Conservation (phyloP, 2,888 invertebrate species). For the Hydriomena furcata region DNA sequence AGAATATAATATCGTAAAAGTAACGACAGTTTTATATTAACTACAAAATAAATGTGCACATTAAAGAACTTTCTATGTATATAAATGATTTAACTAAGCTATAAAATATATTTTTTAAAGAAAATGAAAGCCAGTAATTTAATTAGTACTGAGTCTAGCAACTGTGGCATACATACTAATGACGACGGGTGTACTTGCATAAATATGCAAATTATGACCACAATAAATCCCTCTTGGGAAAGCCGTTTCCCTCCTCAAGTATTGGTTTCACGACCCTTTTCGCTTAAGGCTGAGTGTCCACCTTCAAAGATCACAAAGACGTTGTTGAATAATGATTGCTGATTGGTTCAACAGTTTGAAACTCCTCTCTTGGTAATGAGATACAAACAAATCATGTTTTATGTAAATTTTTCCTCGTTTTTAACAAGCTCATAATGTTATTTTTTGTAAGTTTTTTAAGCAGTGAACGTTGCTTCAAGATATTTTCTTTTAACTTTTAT, state of each 20-base stretch:
- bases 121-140: constrained; percentile 32
- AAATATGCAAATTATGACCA: constrained; percentile 53
- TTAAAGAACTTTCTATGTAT: background rate
- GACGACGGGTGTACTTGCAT: constrained; percentile 42
- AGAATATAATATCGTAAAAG: too few species aligned
- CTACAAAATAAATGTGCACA: too few species aligned
- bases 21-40: too few species aligned
- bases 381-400: constrained; percentile 30
- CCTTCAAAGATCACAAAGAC: constrained; percentile 39
- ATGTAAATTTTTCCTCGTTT: constrained; percentile 16
- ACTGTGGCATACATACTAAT: constrained; percentile 44
- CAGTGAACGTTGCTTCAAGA: too few species aligned
- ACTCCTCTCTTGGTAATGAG: constrained; percentile 28
- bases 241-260: constrained; percentile 47
- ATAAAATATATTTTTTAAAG: constrained; percentile 14
- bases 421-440: constrained; percentile 2
- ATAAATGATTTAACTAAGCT: constrained; percentile 3
- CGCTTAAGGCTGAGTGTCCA: constrained; percentile 45
- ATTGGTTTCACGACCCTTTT: constrained; percentile 49
- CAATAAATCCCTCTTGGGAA: constrained; percentile 49
- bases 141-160: constrained; percentile 28
- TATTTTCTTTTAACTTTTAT: too few species aligned
- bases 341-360: constrained; percentile 33
- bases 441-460: too few species aligned
- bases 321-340: constrained; percentile 27